A percentile compares a stretch with the other conserved stretches of the same genome.
These are phyloP conservation scores for Rattus rattus DNA, from an alignment of 2,113 vertebrate species.

Conservation along the genomic window DNA sequence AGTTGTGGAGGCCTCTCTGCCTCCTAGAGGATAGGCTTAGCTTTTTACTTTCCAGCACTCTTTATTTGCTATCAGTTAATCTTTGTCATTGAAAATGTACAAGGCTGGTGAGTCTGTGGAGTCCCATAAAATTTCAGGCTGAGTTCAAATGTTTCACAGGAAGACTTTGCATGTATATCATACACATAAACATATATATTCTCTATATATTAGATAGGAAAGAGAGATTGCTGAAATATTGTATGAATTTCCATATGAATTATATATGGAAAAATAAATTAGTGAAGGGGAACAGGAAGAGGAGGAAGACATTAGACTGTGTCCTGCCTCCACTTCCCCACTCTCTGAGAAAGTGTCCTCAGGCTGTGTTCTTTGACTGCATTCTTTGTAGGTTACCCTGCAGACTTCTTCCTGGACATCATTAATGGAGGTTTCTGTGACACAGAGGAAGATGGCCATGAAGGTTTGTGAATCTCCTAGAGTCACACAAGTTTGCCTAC, in stretches of 20 bases:
- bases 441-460: background rate
- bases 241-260: background rate
- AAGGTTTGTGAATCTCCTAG: conserved; percentile 83
- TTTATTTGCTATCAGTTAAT: background rate
- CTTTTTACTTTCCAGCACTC: background rate
- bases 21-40: background rate
- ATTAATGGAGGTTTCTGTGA: background rate
- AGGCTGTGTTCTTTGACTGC: background rate
- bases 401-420: background rate
- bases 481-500: background rate
- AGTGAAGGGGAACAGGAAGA: background rate
- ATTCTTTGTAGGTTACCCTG: background rate
- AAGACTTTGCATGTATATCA: background rate
- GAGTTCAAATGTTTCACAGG: background rate
- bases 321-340: background rate
- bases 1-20: background rate
- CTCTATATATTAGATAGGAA: background rate
- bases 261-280: background rate
- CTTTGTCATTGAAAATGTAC: background rate
- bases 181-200: background rate
- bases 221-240: background rate
- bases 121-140: background rate
- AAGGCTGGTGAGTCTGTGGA: background rate
- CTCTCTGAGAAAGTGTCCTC: background rate
- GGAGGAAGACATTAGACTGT: background rate